phyloP scores from a whole-genome alignment of 1,140 invertebrate genomes.

The Melitaea cinxia region DNA sequence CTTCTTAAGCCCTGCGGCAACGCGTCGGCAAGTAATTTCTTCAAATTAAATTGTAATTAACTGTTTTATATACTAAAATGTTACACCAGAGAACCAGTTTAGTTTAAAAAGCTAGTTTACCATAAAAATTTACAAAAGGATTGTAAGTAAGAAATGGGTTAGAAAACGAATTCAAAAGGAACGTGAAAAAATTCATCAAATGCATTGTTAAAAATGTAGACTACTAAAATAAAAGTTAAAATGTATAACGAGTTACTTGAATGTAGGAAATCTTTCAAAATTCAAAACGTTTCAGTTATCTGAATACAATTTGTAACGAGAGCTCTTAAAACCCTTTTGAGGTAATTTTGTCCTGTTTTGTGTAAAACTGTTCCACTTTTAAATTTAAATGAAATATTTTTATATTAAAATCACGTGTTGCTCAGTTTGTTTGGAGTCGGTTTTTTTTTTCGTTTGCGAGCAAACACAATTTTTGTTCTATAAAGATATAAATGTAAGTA shows the following conservation, averaged over 20 bases:
- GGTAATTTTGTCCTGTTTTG: not conserved
- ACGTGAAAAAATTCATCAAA: not conserved
- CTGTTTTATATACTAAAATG: too few relatives aligned
- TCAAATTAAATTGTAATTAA: too few relatives aligned
- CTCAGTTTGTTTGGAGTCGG: too few relatives aligned
- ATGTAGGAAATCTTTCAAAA: slow-evolving; percentile 1
- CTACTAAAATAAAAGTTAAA: not conserved
- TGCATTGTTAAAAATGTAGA: not conserved
- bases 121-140: not conserved
- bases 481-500: too few relatives aligned
- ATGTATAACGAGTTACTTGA: not conserved
- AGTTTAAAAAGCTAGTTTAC: too few relatives aligned
- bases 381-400: too few relatives aligned
- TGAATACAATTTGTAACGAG: slow-evolving; percentile 3
- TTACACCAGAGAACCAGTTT: too few relatives aligned
- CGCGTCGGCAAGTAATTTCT: too few relatives aligned
- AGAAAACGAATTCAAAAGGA: not conserved
- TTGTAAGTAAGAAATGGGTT: not conserved
- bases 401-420: too few relatives aligned
- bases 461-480: too few relatives aligned
- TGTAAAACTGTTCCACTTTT: not conserved
- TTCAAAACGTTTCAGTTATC: not conserved
- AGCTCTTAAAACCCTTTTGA: not conserved
- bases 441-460: too few relatives aligned
- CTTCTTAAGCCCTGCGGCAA: too few relatives aligned